Base-by-base conservation (phyloP, 2,113 vertebrate genomes). In the Balaenoptera acutorostrata region DNA sequence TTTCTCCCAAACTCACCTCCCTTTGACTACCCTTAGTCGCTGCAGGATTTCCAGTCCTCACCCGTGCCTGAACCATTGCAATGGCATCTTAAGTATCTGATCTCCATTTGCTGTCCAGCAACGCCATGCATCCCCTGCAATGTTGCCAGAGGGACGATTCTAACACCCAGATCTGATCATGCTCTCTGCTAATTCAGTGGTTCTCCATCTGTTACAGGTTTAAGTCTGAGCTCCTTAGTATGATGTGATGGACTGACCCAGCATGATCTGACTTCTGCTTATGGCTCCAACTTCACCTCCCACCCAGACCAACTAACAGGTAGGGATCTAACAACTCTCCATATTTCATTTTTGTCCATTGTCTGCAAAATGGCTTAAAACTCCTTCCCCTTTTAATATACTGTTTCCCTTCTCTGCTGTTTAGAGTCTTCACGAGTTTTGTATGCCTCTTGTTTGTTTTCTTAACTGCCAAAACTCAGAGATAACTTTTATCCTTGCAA, bases 381-480 rank as follows among this genome's bases (percentile, higher is more conserved):
- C 2, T 8, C 21, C 23, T 74, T 81, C 3, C 29, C 12, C 33
- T 81, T 64, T 36, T 21, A 44, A 52, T 11, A 5, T 75, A 33
- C 21, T 25, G 1, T 88, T 94, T 68, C 52, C 21, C 55, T 57
- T 85, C 20, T 18, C 17, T 44, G 4, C 31, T 93, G 3, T 13
- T 8, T 86, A 95, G 52, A 39, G 1, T 46, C 44, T 36, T 8
- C 25, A 75, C 6, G 59, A 12, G 29, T 59, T 94, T n/a, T 78
- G 21, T 46, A 59, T 15, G 17, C 11, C 31, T 88, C 8, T 18
- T 39, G 17, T 81, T 13, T 77, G 41, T 36, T 52, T 63, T 71
- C 25, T 44, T 31, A 85, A 83, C 78, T 92, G 49, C 4, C 46
- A 55, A 72, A 88, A 88, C 49, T 72, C 12, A 74, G 80, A 95